A percentile compares a stretch with the other conserved stretches of the same genome.
phyloP scores from a whole-genome alignment of 2,797 vertebrate genomes.

The Periparus ater region DNA sequence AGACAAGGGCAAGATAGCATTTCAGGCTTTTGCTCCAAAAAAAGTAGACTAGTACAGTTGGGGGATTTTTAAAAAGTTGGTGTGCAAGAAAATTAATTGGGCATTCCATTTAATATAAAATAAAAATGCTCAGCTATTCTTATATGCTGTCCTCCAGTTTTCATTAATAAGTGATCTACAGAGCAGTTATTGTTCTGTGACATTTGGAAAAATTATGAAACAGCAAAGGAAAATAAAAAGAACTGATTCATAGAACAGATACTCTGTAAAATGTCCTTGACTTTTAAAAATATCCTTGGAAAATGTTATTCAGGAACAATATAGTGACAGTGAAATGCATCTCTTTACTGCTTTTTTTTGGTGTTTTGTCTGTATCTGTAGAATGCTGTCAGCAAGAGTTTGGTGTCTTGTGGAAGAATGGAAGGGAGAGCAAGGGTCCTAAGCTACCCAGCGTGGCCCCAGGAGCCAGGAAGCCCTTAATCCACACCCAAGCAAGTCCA shows the following conservation, averaged over 20 bases:
- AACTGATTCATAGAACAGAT: conserved; percentile 18
- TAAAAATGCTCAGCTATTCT: background rate
- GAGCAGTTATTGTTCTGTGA: background rate
- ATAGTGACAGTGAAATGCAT: background rate
- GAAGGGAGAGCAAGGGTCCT: background rate
- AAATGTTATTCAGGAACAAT: conserved; percentile 17
- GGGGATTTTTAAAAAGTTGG: background rate
- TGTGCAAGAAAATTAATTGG: background rate
- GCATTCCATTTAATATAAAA: background rate
- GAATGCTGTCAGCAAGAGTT: background rate
- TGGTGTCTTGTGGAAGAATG: fast-evolving
- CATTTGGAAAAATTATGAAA: conserved; percentile 38
- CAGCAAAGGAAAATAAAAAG: conserved; percentile 7
- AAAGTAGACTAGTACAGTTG: background rate
- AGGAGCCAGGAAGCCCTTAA: background rate
- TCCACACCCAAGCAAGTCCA: background rate
- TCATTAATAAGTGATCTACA: background rate
- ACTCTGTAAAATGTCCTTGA: background rate
- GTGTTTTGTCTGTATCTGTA: background rate
- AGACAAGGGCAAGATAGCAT: background rate
- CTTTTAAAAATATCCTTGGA: background rate
- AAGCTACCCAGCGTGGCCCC: background rate
- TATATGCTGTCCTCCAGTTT: background rate
- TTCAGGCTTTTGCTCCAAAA: background rate
- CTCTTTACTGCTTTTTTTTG: background rate